Evolutionary conservation across 2,888 invertebrate genomes (phyloP).

Genomic region (Willowsia nigromaculata): DNA sequence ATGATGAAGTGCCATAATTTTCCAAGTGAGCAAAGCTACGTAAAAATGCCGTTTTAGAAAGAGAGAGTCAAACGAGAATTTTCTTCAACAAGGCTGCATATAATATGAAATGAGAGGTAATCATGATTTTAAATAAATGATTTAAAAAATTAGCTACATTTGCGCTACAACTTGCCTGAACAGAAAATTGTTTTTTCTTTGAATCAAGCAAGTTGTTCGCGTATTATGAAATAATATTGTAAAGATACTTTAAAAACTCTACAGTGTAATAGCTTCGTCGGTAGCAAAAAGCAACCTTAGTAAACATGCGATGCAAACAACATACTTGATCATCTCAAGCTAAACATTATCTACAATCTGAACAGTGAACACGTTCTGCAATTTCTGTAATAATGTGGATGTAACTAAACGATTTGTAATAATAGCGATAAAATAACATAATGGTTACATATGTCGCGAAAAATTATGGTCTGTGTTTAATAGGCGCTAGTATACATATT

Average conservation of each 20-base stretch:
- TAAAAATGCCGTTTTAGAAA: neutral
- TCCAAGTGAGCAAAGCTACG: neutral
- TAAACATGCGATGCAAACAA: neutral
- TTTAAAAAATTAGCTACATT: conserved; percentile 9
- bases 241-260: no score
- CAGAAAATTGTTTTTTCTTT: neutral
- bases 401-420: conserved; percentile 14
- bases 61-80: conserved; percentile 43
- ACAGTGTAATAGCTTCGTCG: no score
- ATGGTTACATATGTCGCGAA: conserved; percentile 35
- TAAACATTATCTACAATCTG: neutral
- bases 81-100: no score
- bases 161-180: neutral
- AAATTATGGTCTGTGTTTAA: neutral
- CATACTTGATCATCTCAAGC: neutral
- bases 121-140: conserved; percentile 7
- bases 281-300: neutral
- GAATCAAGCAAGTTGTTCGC: neutral
- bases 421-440: neutral
- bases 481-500: neutral
- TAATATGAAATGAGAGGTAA: conserved; percentile 23
- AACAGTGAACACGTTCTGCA: neutral
- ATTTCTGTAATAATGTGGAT: conserved; percentile 3
- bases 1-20: neutral
- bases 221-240: no score